These are phyloP conservation scores for Eupithecia insigniata DNA, from an alignment of 2,888 invertebrate species.

Conservation along the genomic window DNA sequence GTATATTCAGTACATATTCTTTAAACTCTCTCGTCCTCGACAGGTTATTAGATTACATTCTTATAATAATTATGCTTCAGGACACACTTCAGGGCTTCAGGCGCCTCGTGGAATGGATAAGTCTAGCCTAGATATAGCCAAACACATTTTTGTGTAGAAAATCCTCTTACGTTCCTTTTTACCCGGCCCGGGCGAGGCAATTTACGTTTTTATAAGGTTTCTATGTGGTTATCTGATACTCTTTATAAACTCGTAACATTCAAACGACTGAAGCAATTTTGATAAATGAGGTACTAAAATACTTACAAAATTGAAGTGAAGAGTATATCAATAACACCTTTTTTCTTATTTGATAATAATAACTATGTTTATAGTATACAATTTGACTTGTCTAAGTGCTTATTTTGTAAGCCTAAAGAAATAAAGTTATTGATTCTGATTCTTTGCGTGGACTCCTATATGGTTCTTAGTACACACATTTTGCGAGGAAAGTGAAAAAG, in stretches of 20 bases:
- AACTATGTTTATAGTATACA: too few relatives aligned
- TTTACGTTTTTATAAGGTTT: background rate
- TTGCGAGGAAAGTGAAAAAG: background rate
- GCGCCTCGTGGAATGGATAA: background rate
- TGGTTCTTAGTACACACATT: background rate
- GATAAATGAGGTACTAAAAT: background rate
- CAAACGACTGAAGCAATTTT: background rate
- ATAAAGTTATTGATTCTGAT: too few relatives aligned
- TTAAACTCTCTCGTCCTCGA: background rate
- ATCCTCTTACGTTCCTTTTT: background rate
- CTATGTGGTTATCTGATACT: background rate
- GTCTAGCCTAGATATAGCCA: background rate
- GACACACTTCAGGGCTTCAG: background rate
- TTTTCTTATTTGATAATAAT: too few relatives aligned
- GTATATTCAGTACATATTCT: background rate
- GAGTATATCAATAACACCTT: too few relatives aligned
- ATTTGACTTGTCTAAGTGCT: too few relatives aligned
- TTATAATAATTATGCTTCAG: conserved; percentile 3
- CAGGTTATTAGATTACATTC: conserved; percentile 3
- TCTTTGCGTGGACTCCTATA: background rate
- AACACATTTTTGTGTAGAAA: background rate
- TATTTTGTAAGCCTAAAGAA: too few relatives aligned
- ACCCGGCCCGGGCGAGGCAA: background rate
- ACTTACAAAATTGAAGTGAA: too few relatives aligned
- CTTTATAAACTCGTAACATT: background rate